phyloP scores from a whole-genome alignment of 2,113 vertebrate genomes.

The Hyla sarda region DNA sequence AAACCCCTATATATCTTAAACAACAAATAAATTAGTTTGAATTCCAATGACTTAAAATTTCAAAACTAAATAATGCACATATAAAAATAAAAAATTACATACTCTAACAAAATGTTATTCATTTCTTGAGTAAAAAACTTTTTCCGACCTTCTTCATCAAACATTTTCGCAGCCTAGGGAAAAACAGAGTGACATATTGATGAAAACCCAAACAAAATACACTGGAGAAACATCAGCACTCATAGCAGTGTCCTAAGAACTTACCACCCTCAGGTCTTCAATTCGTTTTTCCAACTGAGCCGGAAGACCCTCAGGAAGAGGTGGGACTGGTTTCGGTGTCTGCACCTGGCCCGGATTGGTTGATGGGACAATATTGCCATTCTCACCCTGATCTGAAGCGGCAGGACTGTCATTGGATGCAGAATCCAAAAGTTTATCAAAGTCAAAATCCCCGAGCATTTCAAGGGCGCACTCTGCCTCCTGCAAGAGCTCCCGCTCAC shows the following conservation, averaged over 20 bases:
- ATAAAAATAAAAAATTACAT: constrained; percentile 72
- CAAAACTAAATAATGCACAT: not conserved
- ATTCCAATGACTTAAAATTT: too few relatives aligned
- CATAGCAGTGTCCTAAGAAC: constrained; percentile 52
- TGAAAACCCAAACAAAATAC: constrained; percentile 32
- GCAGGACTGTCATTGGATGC: constrained; percentile 84
- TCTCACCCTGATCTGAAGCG: constrained; percentile 84
- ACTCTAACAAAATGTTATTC: constrained; percentile 99
- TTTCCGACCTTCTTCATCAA: constrained; percentile 97
- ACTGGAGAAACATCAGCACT: not conserved
- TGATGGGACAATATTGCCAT: constrained; percentile 77
- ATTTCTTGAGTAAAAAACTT: constrained; percentile 99
- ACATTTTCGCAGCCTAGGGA: constrained; percentile 90
- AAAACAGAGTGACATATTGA: constrained; percentile 43
- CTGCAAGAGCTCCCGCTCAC: constrained; percentile 90
- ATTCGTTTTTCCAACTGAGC: constrained; percentile 87
- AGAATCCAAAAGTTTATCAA: constrained; percentile 88
- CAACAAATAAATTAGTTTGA: too few relatives aligned
- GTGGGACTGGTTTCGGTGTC: constrained; percentile 78
- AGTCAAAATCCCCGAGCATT: constrained; percentile 93
- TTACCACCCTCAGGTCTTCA: constrained; percentile 92
- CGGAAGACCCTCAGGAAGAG: constrained; percentile 87
- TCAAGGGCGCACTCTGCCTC: constrained; percentile 84
- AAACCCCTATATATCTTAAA: too few relatives aligned
- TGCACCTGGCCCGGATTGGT: constrained; percentile 70